phyloP scores from a whole-genome alignment of 2,113 vertebrate species.

The Carassius gibelio region DNA sequence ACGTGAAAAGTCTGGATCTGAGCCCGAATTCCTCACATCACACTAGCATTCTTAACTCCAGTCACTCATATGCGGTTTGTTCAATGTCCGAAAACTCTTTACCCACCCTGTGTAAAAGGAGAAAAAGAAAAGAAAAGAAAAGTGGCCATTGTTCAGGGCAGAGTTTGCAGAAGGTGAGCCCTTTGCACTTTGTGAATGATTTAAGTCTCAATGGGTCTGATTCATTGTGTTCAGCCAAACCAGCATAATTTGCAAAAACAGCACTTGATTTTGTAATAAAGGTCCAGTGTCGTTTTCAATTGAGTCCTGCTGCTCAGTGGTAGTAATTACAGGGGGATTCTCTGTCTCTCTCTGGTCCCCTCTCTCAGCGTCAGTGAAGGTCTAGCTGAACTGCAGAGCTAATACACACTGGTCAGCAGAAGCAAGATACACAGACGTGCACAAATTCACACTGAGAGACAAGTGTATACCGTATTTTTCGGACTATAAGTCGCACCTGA shows the following conservation, averaged over 20 bases:
- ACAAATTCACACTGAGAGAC: neutral
- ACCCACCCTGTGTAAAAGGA: neutral
- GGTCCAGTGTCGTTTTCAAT: constrained; percentile 77
- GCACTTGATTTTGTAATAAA: constrained; percentile 78
- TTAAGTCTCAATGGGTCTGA: constrained; percentile 62
- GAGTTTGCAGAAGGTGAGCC: constrained; percentile 36
- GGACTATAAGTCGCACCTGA: no score
- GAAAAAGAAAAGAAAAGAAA: constrained; percentile 20
- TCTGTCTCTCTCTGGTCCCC: neutral
- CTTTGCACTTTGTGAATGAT: constrained; percentile 51
- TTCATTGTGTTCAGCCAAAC: constrained; percentile 76
- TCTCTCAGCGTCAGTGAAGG: constrained; percentile 41
- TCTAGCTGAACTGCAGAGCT: constrained; percentile 51
- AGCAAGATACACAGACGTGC: constrained; percentile 11
- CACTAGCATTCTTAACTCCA: constrained; percentile 1
- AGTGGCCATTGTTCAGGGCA: constrained; percentile 44
- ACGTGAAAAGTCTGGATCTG: neutral
- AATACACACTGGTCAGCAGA: constrained; percentile 32
- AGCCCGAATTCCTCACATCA: constrained; percentile 25
- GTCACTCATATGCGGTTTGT: neutral
- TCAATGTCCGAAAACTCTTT: constrained; percentile 15
- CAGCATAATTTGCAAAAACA: constrained; percentile 78
- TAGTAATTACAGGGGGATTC: constrained; percentile 72
- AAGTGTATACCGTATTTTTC: no score
- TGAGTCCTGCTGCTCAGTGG: constrained; percentile 70